Evolutionary conservation across 1,140 invertebrate species (phyloP), one percentile per base, ranked within the genome.

Genomic region (Caenorhabditis remanei): DNA sequence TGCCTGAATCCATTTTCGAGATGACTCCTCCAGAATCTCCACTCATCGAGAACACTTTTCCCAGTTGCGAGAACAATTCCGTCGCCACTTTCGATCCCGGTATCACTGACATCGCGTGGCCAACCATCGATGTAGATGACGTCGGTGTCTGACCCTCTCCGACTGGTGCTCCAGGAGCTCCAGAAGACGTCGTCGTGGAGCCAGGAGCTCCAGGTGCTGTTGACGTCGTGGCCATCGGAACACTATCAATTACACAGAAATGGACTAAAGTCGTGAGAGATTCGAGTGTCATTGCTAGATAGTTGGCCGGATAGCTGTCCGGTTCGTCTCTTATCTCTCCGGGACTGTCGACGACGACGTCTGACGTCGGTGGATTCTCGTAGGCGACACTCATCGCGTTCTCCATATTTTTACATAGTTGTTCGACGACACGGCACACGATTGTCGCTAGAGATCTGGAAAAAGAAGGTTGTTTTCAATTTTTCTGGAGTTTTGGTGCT

Each of bases 321-420:
- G 83, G 83, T 46, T 84, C 58, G 43, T 84, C 83, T 4, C 83
- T 16, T 11, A n/a, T 61, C 41, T 84, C 58, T 48, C 83, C 83
- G 16, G 83, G 58, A 84, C 40, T 48, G 41, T 84, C 58, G 4
- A 61, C 58, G 19, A 84, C 55, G 16, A 61, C 83, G 43, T 84
- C 83, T 7, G 32, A 55, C 13, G 50, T 55, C 41, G 55, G 65
- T 0, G 24, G 43, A 16, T 53, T 79, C 71, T 63, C 83, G 56
- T 82, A 89, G 9, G 87, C 82, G 3, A 67, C 75, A 16, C 53
- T 88, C 83, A 89, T 84, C 46, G 95, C 90, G 48, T 94, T 93
- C 92, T 97, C 96, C 50, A 97, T 94, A 92, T 97, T 97, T 56
- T 94, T 94, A 93, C 96, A 97, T 19, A 97, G 93, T 90, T 97